Evolutionary conservation across 2,888 invertebrate species (phyloP).

Genomic region (Falcaria lacertinaria): DNA sequence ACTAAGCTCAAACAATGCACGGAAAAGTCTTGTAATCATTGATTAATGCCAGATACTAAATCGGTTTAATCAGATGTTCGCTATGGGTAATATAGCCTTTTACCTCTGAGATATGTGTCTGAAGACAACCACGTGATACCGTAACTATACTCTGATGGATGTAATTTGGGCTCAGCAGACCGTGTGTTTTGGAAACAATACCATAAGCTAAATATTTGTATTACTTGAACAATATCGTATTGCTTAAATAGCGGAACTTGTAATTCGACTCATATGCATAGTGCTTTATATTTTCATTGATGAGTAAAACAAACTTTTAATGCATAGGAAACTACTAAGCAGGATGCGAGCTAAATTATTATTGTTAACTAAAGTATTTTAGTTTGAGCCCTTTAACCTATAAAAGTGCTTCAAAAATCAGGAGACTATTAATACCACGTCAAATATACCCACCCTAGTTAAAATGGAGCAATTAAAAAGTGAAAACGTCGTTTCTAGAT

Average conservation of each 20-base stretch:
- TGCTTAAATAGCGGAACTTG: conserved; percentile 12
- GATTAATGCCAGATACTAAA: conserved; percentile 54
- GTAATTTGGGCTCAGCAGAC: conserved; percentile 38
- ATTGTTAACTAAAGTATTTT: no score
- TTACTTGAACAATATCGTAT: conserved; percentile 27
- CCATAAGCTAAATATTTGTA: conserved; percentile 47
- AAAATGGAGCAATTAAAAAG: no score
- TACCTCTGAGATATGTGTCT: conserved; percentile 6
- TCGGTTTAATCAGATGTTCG: conserved; percentile 15
- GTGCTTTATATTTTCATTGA: no score
- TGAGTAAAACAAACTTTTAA: no score
- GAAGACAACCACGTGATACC: conserved; percentile 2
- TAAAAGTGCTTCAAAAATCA: no score
- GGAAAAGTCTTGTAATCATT: conserved; percentile 58
- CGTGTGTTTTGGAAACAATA: conserved; percentile 41
- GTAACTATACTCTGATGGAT: conserved; percentile 18
- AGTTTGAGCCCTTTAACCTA: no score
- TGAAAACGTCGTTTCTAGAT: no score
- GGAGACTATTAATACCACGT: no score
- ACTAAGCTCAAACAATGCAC: conserved; percentile 49
- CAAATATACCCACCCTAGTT: no score
- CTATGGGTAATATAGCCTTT: conserved; percentile 10
- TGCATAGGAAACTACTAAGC: no score
- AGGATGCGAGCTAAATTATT: no score
- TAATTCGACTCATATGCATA: no score